phyloP scores from a whole-genome alignment of 2,797 vertebrate genomes.

The Peromyscus attwateri region DNA sequence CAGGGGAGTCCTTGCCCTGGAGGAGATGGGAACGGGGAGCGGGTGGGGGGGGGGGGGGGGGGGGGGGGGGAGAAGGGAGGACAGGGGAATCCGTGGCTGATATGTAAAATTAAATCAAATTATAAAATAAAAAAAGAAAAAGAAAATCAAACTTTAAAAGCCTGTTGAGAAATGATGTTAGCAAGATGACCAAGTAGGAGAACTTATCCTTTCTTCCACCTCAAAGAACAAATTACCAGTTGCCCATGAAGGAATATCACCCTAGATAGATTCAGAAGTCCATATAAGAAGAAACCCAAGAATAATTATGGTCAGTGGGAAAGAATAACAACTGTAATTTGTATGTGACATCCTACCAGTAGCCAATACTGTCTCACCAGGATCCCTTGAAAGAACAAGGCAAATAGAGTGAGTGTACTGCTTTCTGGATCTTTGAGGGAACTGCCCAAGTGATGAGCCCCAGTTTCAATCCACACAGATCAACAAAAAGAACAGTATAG shows the following conservation, averaged over 20 bases:
- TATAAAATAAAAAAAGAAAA: too few relatives aligned
- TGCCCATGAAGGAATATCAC: not conserved
- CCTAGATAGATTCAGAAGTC: not conserved
- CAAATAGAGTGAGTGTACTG: not conserved
- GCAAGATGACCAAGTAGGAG: not conserved
- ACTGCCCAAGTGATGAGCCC: not conserved
- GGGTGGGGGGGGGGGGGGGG: too few relatives aligned
- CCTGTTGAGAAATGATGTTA: not conserved
- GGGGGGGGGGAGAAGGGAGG: too few relatives aligned
- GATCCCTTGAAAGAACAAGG: not conserved
- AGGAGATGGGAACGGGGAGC: too few relatives aligned
- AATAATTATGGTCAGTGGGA: not conserved
- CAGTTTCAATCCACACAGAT: not conserved
- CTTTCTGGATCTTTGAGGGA: not conserved
- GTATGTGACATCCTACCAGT: not conserved
- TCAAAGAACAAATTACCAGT: not conserved
- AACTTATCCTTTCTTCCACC: not conserved
- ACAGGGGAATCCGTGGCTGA: too few relatives aligned
- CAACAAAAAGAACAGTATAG: not conserved
- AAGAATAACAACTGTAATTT: not conserved
- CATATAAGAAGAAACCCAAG: not conserved
- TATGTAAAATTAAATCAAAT: too few relatives aligned
- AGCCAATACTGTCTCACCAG: too few relatives aligned
- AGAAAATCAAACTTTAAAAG: not conserved
- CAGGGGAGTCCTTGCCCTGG: too few relatives aligned